Percentiles rank a stretch among this genome's conserved stretches.
Evolutionary conservation across 2,113 vertebrate genomes (phyloP).

Genomic region (Edolisoma coerulescens): DNA sequence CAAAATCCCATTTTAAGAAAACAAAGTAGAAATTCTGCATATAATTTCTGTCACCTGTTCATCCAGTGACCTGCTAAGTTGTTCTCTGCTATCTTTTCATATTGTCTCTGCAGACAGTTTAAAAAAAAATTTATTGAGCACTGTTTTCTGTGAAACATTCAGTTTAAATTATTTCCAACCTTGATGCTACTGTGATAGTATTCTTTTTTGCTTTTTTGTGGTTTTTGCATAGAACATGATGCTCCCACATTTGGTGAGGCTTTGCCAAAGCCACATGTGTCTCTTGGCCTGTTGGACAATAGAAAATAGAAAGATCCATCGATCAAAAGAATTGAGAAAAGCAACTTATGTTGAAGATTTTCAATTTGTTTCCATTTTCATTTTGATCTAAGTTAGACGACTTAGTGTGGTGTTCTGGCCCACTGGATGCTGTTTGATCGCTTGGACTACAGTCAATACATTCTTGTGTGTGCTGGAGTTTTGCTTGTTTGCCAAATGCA

Average conservation of each 20-base stretch:
- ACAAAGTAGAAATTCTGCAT: neutral
- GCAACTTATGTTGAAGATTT: neutral
- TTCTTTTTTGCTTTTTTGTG: neutral
- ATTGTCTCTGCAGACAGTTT: neutral
- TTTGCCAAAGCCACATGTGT: neutral
- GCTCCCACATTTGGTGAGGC: neutral
- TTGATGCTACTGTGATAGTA: neutral
- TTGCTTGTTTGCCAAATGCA: neutral
- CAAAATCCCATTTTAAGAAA: neutral
- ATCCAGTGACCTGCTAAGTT: neutral
- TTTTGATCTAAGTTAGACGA: neutral
- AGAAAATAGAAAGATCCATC: neutral
- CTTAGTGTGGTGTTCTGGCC: neutral
- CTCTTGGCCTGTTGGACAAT: neutral
- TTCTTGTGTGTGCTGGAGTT: neutral
- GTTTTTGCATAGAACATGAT: neutral
- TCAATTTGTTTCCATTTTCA: neutral
- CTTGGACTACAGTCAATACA: neutral
- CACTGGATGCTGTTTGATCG: neutral
- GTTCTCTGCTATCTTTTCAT: neutral
- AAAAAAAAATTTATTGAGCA: neutral
- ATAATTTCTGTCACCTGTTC: neutral
- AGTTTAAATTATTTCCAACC: neutral
- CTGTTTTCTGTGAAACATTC: neutral
- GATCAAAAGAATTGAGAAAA: neutral